Evolutionary conservation across 2,113 vertebrate genomes (phyloP), one percentile per base, ranked within the genome.

Genomic region (Oreochromis aureus): DNA sequence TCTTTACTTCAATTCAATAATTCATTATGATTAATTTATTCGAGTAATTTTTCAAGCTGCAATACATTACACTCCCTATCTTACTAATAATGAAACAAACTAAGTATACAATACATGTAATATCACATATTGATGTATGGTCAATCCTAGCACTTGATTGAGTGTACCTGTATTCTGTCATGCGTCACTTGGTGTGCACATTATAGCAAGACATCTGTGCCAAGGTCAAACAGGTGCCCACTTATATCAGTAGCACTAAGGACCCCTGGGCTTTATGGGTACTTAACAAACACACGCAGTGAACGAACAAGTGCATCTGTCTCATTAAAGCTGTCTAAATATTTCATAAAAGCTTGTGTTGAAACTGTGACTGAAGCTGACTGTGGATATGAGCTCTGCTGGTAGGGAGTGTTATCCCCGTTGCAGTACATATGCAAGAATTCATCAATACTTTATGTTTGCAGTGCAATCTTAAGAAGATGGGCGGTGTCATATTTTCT

Each of bases 391-490:
- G 86, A 84, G 80, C 66, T 87, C 81, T 19, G 63, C 69, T 78
- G 59, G 46, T 66, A 11, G 13, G 16, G 78, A 87, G 87, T 83
- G 79, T 89, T 92, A 44, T 22, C 81, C 82, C 86, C 86, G 19
- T 86, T 89, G 91, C 86, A 71, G 90, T 6, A 86, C 85, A 95
- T 78, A 63, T 8, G 69, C 84, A 59, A 91, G 71, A 89, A 92
- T 81, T 94, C 94, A 95, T 96, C 82, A 93, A 95, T 95, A 95
- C 92, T 96, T 96, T 89, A 95, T 95, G 88, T 93, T 89, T 91
- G 80, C 85, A 56, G 63, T 83, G 88, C 89, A 87, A 91, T 92
- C 86, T 91, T 69, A 44, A 82, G 58, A 85, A 92, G 87, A 91
- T 16, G 79, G 83, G 81, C 87, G 84, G 82, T 56, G 15, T 87